A percentile compares a stretch with the other conserved stretches of the same genome.
These are phyloP conservation scores for Champsocephalus gunnari DNA, from an alignment of 2,797 vertebrate species.

Conservation along the genomic window DNA sequence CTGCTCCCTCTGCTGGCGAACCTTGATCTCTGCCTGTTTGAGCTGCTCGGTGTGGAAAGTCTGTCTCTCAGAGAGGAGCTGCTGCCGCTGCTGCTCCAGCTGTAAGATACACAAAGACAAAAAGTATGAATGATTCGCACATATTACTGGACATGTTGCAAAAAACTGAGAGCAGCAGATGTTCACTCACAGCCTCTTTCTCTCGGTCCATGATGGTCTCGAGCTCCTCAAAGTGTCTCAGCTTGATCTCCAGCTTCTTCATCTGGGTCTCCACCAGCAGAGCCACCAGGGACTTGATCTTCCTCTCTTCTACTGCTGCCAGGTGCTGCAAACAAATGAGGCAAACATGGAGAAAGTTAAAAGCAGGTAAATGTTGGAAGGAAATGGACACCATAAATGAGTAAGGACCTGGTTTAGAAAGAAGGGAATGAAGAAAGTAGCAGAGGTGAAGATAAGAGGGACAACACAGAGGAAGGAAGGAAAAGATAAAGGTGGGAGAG, in stretches of 20 bases:
- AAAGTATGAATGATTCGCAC: not conserved
- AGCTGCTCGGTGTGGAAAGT: conserved; percentile 98
- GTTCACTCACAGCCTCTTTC: conserved; percentile 94
- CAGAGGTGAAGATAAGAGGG: not conserved
- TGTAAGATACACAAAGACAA: conserved; percentile 57
- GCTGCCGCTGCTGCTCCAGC: conserved; percentile 97
- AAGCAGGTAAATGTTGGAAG: not conserved
- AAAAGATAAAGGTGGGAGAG: conserved; percentile 13
- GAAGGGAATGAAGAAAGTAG: not conserved
- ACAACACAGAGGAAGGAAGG: conserved; percentile 3
- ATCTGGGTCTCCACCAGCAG: conserved; percentile 98
- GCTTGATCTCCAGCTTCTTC: conserved; percentile 99
- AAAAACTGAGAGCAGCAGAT: conserved; percentile 5
- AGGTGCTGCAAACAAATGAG: conserved; percentile 85
- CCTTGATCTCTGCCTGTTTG: conserved; percentile 92
- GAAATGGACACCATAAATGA: not conserved
- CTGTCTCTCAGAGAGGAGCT: conserved; percentile 94
- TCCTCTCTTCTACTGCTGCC: conserved; percentile 96
- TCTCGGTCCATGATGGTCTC: conserved; percentile 99
- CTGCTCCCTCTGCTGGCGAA: conserved; percentile 85
- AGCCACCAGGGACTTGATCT: conserved; percentile 97
- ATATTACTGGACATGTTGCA: not conserved
- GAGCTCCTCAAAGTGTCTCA: conserved; percentile 97
- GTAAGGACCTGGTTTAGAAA: not conserved
- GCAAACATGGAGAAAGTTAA: not conserved